Base-by-base conservation (phyloP, 2,797 vertebrate species). In the Macroramphosus scolopax region DNA sequence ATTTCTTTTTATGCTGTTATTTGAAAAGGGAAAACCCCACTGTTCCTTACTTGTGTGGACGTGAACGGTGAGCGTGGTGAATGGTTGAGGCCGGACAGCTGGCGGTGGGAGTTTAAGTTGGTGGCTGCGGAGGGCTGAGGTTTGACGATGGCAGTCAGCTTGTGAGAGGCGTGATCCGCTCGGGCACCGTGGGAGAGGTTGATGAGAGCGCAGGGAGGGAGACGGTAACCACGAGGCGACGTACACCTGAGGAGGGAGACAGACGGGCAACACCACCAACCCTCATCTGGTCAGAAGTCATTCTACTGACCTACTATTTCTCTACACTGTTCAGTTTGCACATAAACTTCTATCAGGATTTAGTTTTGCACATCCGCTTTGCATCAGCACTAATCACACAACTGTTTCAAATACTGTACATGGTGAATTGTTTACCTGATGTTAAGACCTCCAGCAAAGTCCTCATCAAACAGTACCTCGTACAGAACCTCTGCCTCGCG, bases 391-490 rank as follows among this genome's bases (percentile, higher is more conserved):
- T 29, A 5, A 32, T 29, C 17, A n/a, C 12, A 7, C 26, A 35
- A 16, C 22, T 20, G 17, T 11, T 20, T 1, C 15, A 9, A n/a
- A n/a, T n/a, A n/a, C n/a, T n/a, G n/a, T n/a, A n/a, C n/a, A n/a
- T n/a, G n/a, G n/a, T 2, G n/a, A 4, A 6, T 2, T 2, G 1
- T 2, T 50, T 81, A 98, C 97, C 97, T 96, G 88, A 98, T 91
- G 65, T 85, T 94, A 54, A 98, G 91, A 41, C 97, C 97, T 76
- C 96, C 95, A 37, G 87, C 88, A 86, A 99, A 99, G 57, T 97
- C 97, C 67, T 98, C 94, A 86, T 99, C 97, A 86, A 98, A 99
- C 56, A 98, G 63, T 46, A 98, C 94, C 87, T 99, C 97, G 22
- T 94, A 97, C 11, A 98, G 89, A 56, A 98, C 89, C 76, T 99